A percentile compares a stretch with the other conserved stretches of the same genome.
Conservation (phyloP, 1,140 invertebrate genomes). For the Sweltsa coloradensis region DNA sequence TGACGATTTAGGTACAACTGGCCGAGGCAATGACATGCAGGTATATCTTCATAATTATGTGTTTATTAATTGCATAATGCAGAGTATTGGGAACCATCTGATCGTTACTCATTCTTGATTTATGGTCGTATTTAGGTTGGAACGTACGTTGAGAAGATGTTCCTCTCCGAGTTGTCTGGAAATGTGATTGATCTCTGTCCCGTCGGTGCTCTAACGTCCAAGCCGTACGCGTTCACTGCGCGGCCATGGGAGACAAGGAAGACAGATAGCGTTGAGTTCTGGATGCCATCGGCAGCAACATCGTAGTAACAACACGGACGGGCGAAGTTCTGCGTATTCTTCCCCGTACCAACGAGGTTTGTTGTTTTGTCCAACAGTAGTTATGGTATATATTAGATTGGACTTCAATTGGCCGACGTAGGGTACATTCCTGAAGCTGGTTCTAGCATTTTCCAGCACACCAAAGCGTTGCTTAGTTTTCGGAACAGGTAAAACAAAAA, state of each 20-base stretch:
- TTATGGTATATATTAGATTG: too few relatives aligned
- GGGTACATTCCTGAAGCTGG: too few relatives aligned
- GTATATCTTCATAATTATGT: conserved; percentile 25
- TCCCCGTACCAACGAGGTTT: conserved; percentile 92
- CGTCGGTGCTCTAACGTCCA: conserved; percentile 94
- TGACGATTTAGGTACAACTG: conserved; percentile 94
- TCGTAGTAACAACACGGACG: conserved; percentile 85
- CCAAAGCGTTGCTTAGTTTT: too few relatives aligned
- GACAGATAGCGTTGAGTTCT: conserved; percentile 93
- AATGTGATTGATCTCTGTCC: conserved; percentile 99
- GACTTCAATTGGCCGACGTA: too few relatives aligned
- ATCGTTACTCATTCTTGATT: neutral
- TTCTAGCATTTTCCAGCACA: too few relatives aligned
- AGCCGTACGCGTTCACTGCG: conserved; percentile 91
- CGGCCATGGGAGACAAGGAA: conserved; percentile 86
- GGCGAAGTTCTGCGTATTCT: conserved; percentile 93
- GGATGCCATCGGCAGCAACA: conserved; percentile 95
- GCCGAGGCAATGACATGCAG: conserved; percentile 92
- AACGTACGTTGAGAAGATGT: conserved; percentile 97
- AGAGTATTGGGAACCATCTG: neutral
- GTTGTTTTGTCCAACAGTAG: too few relatives aligned
- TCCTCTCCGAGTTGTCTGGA: conserved; percentile 93
- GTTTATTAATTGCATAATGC: neutral
- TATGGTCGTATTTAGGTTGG: conserved; percentile 51
- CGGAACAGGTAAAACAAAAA: too few relatives aligned